Percentiles rank a stretch among this genome's conserved stretches.
These are phyloP conservation scores for Drosophila watanabei DNA, from an alignment of 1,140 invertebrate genomes.

Conservation along the genomic window DNA sequence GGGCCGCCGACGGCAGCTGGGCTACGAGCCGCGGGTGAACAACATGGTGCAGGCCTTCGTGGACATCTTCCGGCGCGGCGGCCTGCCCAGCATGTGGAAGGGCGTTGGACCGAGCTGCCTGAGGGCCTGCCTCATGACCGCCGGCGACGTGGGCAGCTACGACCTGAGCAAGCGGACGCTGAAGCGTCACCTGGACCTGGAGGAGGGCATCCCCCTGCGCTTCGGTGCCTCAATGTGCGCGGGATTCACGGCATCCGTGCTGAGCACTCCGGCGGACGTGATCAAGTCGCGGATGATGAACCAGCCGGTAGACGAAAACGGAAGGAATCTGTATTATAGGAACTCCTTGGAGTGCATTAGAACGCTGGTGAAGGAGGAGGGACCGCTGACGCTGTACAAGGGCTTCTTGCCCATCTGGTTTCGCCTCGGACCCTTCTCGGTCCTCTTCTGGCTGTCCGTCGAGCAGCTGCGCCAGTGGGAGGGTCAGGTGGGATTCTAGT, in stretches of 20 bases:
- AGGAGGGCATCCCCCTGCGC: conserved; percentile 38
- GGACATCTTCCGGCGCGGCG: conserved; percentile 29
- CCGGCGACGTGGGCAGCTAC: conserved; percentile 64
- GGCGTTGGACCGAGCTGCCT: conserved; percentile 50
- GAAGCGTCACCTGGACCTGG: conserved; percentile 21
- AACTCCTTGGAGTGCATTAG: conserved; percentile 31
- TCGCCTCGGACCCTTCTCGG: conserved; percentile 60
- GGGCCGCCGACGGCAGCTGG: conserved; percentile 11
- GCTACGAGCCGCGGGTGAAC: conserved; percentile 21
- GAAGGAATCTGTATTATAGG: conserved; percentile 39
- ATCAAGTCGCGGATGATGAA: conserved; percentile 64
- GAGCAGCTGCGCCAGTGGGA: conserved; percentile 61
- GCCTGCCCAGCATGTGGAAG: conserved; percentile 41
- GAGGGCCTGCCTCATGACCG: conserved; percentile 56
- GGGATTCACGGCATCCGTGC: conserved; percentile 44
- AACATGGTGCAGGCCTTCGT: conserved; percentile 13
- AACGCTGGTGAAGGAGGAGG: conserved; percentile 49
- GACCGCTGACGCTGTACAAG: conserved; percentile 43
- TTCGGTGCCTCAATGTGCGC: conserved; percentile 53
- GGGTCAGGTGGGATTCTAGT: conserved; percentile 62
- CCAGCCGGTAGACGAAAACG: conserved; percentile 44
- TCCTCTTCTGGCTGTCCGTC: conserved; percentile 64
- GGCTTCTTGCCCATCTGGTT: conserved; percentile 62
- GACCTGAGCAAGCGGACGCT: conserved; percentile 62
- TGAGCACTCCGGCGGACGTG: conserved; percentile 65